These are phyloP conservation scores for Nomada flava DNA, from an alignment of 2,888 invertebrate genomes.

Conservation along the genomic window DNA sequence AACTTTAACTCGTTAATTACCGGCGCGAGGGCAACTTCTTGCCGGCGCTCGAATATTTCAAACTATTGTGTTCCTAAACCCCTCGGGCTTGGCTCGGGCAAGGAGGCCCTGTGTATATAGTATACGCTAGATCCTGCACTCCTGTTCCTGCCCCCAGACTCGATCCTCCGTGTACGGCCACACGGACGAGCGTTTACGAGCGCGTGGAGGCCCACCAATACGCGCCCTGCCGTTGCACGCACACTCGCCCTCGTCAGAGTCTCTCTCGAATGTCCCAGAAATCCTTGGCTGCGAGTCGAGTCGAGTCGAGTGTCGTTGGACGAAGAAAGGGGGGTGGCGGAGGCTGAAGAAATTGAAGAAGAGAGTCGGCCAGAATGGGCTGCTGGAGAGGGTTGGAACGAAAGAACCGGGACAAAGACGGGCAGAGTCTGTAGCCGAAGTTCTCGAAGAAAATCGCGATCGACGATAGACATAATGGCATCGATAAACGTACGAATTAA, in stretches of 20 bases:
- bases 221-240: conserved; percentile 9
- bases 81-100: conserved; percentile 80
- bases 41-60: conserved; percentile 83
- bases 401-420: conserved; percentile 9
- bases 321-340: conserved; percentile 64
- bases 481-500: conserved; percentile 74
- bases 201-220: not conserved
- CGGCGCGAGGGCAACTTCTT: conserved; percentile 82
- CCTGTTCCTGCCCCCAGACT: conserved; percentile 63
- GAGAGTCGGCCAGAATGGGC: conserved; percentile 32
- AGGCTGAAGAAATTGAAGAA: conserved; percentile 58
- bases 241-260: conserved; percentile 55
- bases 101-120: conserved; percentile 67
- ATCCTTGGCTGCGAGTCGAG: conserved; percentile 65
- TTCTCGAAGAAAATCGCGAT: conserved; percentile 72
- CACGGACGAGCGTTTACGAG: conserved; percentile 43
- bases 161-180: conserved; percentile 57
- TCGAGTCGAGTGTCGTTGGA: conserved; percentile 74
- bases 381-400: conserved; percentile 14
- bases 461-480: conserved; percentile 69
- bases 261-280: conserved; percentile 78
- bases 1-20: conserved; percentile 85
- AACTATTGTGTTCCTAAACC: conserved; percentile 83
- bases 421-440: conserved; percentile 65
- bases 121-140: conserved; percentile 59